phyloP scores from a whole-genome alignment of 2,888 invertebrate species.

The Stenodera caucasica region DNA sequence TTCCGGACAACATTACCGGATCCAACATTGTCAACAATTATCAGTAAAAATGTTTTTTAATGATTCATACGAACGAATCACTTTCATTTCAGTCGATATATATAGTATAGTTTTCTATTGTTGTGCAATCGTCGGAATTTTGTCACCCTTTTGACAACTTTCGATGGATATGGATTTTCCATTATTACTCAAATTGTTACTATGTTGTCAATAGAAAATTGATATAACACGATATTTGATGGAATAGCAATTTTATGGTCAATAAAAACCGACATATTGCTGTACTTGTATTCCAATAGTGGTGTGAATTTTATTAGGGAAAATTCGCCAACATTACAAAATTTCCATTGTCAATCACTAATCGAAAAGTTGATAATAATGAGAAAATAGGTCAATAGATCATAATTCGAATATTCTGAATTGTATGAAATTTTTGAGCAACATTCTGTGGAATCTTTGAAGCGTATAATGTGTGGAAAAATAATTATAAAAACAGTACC shows the following conservation, averaged over 20 bases:
- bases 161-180: conserved; percentile 27
- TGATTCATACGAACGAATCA: conserved; percentile 40
- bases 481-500: not conserved
- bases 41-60: conserved; percentile 42
- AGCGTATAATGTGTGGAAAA: not conserved
- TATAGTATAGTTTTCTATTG: conserved; percentile 32
- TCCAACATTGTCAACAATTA: conserved; percentile 35
- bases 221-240: not conserved
- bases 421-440: not conserved
- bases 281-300: too few relatives aligned
- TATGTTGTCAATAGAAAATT: not conserved
- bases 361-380: not conserved
- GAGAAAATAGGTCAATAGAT: not conserved
- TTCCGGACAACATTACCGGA: conserved; percentile 39
- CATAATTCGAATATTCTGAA: not conserved
- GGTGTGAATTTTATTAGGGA: too few relatives aligned
- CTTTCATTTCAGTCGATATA: conserved; percentile 43
- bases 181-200: not conserved
- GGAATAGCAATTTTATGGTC: not conserved
- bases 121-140: conserved; percentile 42
- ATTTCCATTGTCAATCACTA: not conserved
- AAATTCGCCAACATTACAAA: too few relatives aligned
- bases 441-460: not conserved
- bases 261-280: not conserved
- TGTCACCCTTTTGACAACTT: conserved; percentile 36